Percentiles rank a stretch among this genome's conserved stretches.
These are phyloP conservation scores for Clangula hyemalis DNA, from an alignment of 2,797 vertebrate species.

Conservation along the genomic window DNA sequence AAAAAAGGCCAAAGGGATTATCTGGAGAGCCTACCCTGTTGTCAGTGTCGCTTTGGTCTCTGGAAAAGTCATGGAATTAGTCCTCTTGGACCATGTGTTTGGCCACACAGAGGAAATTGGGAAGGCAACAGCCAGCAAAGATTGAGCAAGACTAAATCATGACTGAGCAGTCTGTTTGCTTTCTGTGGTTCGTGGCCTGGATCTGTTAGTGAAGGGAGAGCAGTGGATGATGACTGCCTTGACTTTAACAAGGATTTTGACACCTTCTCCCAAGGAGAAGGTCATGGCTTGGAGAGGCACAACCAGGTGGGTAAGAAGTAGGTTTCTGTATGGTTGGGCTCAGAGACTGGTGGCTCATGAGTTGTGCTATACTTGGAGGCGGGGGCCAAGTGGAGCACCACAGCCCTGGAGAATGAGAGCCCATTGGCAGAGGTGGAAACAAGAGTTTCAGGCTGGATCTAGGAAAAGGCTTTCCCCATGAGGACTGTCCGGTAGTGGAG, in stretches of 20 bases:
- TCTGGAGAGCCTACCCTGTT: neutral
- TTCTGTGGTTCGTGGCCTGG: neutral
- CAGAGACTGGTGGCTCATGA: neutral
- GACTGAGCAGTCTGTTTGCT: neutral
- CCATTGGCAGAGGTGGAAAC: neutral
- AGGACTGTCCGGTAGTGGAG: neutral
- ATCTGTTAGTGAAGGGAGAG: neutral
- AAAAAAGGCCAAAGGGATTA: neutral
- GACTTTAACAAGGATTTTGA: neutral
- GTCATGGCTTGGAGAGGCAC: neutral
- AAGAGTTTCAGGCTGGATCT: neutral
- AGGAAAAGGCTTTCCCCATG: neutral
- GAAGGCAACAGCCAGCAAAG: neutral
- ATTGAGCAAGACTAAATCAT: neutral
- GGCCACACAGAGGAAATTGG: neutral
- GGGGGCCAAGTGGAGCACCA: neutral
- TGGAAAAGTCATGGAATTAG: neutral
- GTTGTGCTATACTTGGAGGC: neutral
- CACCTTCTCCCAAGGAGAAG: neutral
- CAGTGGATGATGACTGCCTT: too few species aligned
- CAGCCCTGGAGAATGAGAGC: neutral
- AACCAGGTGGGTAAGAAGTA: fast-evolving
- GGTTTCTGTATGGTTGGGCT: neutral
- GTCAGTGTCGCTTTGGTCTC: neutral
- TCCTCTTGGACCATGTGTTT: neutral